Conservation (phyloP, 1,140 invertebrate genomes). For the Sipha flava region DNA sequence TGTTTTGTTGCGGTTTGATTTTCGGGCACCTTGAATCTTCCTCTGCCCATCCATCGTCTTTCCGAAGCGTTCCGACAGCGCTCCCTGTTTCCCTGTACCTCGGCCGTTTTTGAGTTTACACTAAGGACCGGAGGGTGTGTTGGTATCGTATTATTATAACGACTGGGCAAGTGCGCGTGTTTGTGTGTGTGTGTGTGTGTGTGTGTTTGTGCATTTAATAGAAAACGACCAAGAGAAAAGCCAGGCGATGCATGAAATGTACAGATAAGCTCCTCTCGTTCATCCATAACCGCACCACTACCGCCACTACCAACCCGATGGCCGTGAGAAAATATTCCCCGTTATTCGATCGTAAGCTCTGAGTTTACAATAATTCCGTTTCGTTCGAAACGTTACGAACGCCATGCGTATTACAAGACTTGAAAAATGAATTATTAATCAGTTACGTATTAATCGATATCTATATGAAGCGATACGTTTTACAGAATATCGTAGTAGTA, state of each 20-base stretch:
- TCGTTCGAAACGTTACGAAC: background rate
- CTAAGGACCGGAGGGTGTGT: background rate
- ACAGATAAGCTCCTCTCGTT: background rate
- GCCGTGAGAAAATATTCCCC: background rate
- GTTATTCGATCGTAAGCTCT: background rate
- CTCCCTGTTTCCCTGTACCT: too few species aligned
- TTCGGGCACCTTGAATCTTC: background rate
- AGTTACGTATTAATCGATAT: too few species aligned
- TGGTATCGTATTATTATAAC: background rate
- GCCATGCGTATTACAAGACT: too few species aligned
- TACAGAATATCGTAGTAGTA: too few species aligned
- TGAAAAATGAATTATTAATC: too few species aligned
- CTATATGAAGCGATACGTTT: too few species aligned
- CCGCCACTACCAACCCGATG: too few species aligned
- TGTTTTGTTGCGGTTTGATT: constrained; percentile 3
- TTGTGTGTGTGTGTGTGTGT: background rate
- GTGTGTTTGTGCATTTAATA: background rate
- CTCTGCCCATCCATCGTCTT: background rate
- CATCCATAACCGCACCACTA: background rate
- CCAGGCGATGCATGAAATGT: constrained; percentile 4
- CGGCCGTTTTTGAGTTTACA: background rate
- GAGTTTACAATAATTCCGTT: background rate
- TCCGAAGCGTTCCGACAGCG: too few species aligned
- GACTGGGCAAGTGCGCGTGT: background rate
- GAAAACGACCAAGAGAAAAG: background rate